Conservation (phyloP, 2,113 vertebrate species). For the Chelonoidis abingdonii region DNA sequence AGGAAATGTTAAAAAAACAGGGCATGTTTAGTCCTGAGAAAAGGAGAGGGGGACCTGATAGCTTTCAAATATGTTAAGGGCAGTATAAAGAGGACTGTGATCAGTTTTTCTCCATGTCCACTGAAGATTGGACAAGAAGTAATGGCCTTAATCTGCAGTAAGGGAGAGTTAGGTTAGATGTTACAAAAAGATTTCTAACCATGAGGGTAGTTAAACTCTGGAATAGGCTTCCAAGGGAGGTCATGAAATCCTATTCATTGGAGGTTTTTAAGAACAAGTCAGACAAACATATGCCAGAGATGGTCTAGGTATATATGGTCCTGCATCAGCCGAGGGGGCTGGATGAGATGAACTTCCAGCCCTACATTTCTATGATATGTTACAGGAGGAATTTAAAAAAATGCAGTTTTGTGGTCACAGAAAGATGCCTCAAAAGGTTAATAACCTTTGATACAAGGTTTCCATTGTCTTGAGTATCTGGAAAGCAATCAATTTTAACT, state of each 20-base stretch:
- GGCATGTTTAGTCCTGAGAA: background rate
- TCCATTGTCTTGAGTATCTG: background rate
- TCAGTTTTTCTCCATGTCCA: background rate
- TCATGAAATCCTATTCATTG: background rate
- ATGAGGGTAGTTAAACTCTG: background rate
- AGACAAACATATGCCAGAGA: background rate
- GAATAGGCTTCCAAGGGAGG: background rate
- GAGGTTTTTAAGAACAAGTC: background rate
- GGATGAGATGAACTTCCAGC: background rate
- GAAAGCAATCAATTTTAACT: background rate
- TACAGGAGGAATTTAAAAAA: background rate
- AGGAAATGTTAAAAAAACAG: background rate
- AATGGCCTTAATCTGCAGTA: background rate
- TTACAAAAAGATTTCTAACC: background rate
- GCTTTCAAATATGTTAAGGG: background rate
- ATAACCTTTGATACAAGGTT: background rate
- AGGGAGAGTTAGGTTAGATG: background rate
- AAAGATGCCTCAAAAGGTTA: background rate
- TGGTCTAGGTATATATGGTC: background rate
- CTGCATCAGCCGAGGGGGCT: background rate
- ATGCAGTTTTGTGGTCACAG: rapidly evolving
- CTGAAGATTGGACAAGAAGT: background rate
- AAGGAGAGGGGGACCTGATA: background rate
- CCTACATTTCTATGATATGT: background rate
- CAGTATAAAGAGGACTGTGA: background rate